Conservation (phyloP, 2,888 invertebrate genomes). For the Teleiodes luculella region DNA sequence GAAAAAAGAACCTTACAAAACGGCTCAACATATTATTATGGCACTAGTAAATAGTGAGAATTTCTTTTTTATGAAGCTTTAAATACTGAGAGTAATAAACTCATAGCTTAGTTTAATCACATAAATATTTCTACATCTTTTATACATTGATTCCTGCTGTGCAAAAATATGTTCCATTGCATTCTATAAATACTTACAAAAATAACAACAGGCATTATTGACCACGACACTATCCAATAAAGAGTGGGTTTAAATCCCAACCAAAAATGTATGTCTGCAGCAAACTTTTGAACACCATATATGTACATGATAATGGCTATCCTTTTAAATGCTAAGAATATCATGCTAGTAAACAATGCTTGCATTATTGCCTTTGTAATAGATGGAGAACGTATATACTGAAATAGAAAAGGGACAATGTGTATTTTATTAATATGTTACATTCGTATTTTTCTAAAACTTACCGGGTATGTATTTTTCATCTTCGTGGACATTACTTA, state of each 20-base stretch:
- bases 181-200: neutral
- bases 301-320: constrained; percentile 7
- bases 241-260: constrained; percentile 1
- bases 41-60: no score
- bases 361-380: neutral
- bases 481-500: no score
- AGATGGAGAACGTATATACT: neutral
- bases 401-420: neutral
- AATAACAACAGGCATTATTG: constrained; percentile 17
- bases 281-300: neutral
- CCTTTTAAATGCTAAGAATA: neutral
- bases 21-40: no score
- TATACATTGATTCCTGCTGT: no score
- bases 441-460: neutral
- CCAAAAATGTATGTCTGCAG: constrained; percentile 3
- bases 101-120: no score
- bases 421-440: neutral
- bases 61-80: no score
- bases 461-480: neutral
- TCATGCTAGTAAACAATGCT: neutral
- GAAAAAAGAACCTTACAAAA: no score
- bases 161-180: no score
- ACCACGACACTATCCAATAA: constrained; percentile 1
- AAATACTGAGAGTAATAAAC: no score
- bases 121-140: no score